phyloP scores from a whole-genome alignment of 2,113 vertebrate species.

The Callopanchax toddi region DNA sequence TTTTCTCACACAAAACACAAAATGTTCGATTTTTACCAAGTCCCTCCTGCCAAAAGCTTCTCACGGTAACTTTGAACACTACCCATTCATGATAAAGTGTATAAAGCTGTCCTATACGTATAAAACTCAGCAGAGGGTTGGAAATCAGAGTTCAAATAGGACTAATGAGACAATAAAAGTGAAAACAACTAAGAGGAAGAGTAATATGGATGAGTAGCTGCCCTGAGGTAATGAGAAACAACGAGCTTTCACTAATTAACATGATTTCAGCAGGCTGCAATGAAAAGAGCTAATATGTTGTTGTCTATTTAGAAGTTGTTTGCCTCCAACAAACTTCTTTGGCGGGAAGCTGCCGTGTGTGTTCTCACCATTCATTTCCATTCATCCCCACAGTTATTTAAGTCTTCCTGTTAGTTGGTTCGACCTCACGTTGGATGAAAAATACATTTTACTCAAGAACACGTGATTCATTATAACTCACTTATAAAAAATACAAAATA shows the following conservation, averaged over 20 bases:
- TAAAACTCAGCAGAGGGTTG: not conserved
- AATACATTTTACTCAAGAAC: too few species aligned
- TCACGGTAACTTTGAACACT: not conserved
- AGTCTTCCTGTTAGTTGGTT: too few species aligned
- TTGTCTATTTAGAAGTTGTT: too few species aligned
- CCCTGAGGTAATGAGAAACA: not conserved
- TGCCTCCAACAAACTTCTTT: too few species aligned
- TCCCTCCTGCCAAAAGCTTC: not conserved
- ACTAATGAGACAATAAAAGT: not conserved
- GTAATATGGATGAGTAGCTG: not conserved
- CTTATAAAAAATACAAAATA: too few species aligned
- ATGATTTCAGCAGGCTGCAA: not conserved
- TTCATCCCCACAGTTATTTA: too few species aligned
- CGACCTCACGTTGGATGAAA: too few species aligned
- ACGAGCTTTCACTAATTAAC: conserved; percentile 8
- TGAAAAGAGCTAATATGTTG: too few species aligned
- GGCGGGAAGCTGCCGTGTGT: too few species aligned
- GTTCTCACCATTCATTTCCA: too few species aligned
- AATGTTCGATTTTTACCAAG: not conserved
- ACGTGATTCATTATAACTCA: too few species aligned
- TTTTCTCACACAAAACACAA: not conserved
- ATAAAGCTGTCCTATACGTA: not conserved
- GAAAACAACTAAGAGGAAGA: not conserved
- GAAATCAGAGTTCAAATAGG: conserved; percentile 1
- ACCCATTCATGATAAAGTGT: not conserved